Evolutionary conservation across 2,797 vertebrate species (phyloP).

Genomic region (Setipinna tenuifilis): DNA sequence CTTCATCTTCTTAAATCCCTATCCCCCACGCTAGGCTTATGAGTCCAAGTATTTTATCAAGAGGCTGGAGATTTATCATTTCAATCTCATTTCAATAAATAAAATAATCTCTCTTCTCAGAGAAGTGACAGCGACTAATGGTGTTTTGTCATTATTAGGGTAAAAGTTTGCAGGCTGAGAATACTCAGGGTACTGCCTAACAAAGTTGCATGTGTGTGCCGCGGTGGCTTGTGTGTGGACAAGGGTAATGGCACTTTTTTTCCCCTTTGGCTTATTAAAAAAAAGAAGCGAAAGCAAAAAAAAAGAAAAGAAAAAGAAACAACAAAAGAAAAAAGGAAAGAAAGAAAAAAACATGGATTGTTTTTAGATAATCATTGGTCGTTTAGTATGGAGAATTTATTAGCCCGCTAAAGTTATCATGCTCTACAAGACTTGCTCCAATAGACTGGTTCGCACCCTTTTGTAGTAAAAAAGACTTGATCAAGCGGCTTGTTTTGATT

Average conservation of each 20-base stretch:
- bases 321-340: background rate
- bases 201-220: constrained; percentile 8
- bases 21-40: constrained; percentile 90
- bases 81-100: constrained; percentile 98
- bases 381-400: constrained; percentile 23
- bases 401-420: background rate
- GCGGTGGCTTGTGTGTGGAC: background rate
- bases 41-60: constrained; percentile 97
- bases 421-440: constrained; percentile 24
- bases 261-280: background rate
- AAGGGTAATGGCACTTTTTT: background rate
- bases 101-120: constrained; percentile 90
- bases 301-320: background rate
- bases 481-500: constrained; percentile 70
- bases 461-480: constrained; percentile 52
- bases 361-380: constrained; percentile 16
- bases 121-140: constrained; percentile 90
- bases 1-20: constrained; percentile 86
- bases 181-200: background rate
- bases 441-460: constrained; percentile 48
- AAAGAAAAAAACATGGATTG: background rate
- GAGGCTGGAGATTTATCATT: constrained; percentile 91
- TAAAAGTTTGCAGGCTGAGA: constrained; percentile 83
- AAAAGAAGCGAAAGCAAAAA: background rate
- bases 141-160: constrained; percentile 90